Conservation (phyloP, 2,113 vertebrate genomes). For the Phocoena sinus region DNA sequence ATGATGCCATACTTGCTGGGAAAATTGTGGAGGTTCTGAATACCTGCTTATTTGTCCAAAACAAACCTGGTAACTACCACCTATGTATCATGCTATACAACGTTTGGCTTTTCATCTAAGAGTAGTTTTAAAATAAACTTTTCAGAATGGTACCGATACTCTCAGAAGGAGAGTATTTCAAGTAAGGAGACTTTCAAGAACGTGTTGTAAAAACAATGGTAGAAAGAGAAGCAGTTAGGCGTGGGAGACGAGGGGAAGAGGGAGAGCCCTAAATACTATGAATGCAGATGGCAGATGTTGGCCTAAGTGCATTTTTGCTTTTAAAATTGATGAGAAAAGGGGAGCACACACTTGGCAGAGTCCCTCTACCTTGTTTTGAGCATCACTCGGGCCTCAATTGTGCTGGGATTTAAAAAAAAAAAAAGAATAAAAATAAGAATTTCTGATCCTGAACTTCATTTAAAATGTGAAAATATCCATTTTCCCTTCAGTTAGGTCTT, state of each 20-base stretch:
- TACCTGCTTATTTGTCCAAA: not conserved
- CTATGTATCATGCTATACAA: not conserved
- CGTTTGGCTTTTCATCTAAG: not conserved
- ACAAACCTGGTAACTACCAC: not conserved
- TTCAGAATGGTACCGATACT: not conserved
- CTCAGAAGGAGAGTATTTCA: not conserved
- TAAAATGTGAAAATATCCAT: not conserved
- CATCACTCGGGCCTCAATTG: not conserved
- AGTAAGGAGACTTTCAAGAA: not conserved
- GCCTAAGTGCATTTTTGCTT: not conserved
- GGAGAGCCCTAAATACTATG: not conserved
- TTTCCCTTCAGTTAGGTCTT: not conserved
- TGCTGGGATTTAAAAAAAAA: not conserved
- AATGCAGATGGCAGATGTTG: not conserved
- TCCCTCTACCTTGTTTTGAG: not conserved
- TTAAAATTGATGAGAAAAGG: not conserved
- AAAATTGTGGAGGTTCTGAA: not conserved
- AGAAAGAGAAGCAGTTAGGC: not conserved
- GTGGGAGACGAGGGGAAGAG: not conserved
- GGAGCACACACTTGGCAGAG: not conserved
- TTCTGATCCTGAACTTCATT: not conserved
- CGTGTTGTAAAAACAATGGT: not conserved
- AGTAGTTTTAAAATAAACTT: not conserved
- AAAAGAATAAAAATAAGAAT: not conserved
- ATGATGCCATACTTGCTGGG: not conserved